phyloP scores from a whole-genome alignment of 2,888 invertebrate genomes.

The Itoplectis maculator region DNA sequence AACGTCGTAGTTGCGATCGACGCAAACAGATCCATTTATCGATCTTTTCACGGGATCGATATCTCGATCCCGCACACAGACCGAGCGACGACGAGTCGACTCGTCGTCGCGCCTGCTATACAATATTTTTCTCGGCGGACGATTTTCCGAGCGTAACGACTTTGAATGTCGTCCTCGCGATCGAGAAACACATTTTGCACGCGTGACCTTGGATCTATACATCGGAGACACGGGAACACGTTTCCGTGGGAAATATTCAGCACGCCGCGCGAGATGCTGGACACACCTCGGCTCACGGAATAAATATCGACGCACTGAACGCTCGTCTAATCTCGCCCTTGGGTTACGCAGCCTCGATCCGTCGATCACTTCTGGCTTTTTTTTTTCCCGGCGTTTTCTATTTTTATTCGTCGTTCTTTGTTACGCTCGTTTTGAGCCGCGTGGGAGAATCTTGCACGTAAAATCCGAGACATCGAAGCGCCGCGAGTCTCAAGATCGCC shows the following conservation, averaged over 20 bases:
- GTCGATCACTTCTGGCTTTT: slow-evolving; percentile 41
- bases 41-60: too few relatives aligned
- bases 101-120: slow-evolving; percentile 21
- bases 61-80: too few relatives aligned
- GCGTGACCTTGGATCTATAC: slow-evolving; percentile 49
- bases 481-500: too few relatives aligned
- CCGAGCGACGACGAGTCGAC: too few relatives aligned
- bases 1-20: too few relatives aligned
- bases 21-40: too few relatives aligned
- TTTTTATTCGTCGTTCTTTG: background rate
- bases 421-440: slow-evolving; percentile 1
- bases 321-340: slow-evolving; percentile 12
- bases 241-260: slow-evolving; percentile 58
- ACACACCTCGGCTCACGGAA: slow-evolving; percentile 34
- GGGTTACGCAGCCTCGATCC: slow-evolving; percentile 54
- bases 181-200: background rate
- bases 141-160: slow-evolving; percentile 8
- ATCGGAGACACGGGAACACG: slow-evolving; percentile 23
- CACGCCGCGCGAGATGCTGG: too few relatives aligned
- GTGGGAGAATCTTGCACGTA: background rate
- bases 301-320: slow-evolving; percentile 10
- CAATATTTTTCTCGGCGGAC: background rate
- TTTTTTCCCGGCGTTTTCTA: too few relatives aligned
- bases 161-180: background rate
- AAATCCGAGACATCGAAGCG: background rate